A percentile compares a stretch with the other conserved stretches of the same genome.
Conservation (phyloP, 2,113 vertebrate genomes). For the Pavo muticus region DNA sequence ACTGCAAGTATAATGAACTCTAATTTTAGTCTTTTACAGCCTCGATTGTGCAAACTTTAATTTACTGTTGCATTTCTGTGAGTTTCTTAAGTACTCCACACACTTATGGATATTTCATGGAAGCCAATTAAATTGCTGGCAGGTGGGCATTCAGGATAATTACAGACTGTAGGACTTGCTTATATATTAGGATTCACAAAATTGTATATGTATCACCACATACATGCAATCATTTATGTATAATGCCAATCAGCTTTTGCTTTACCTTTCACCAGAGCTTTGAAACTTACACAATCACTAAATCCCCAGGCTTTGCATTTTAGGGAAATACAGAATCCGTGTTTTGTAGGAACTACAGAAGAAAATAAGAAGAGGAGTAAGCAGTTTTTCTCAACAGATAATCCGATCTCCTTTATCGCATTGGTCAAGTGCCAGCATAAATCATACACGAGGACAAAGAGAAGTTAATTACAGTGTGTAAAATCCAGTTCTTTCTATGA, state of each 20-base stretch:
- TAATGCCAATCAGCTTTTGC: neutral
- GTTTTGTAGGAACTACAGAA: neutral
- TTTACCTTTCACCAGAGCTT: neutral
- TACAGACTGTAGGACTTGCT: neutral
- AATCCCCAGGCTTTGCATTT: neutral
- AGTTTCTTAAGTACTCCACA: neutral
- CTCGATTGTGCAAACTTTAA: neutral
- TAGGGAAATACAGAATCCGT: neutral
- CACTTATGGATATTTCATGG: neutral
- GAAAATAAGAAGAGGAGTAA: neutral
- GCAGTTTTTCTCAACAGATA: neutral
- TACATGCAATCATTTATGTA: accelerated
- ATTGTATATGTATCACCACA: neutral
- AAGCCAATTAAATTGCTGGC: neutral
- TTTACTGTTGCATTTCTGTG: neutral
- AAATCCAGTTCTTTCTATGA: constrained; percentile 57
- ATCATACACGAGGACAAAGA: constrained; percentile 60
- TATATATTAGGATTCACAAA: neutral
- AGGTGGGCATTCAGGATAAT: neutral
- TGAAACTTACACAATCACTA: neutral
- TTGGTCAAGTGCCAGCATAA: constrained; percentile 10
- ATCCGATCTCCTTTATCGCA: neutral
- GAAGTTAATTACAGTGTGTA: constrained; percentile 55
- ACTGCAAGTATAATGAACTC: neutral
- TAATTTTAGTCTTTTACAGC: neutral